Evolutionary conservation across 1,140 invertebrate species (phyloP), one percentile per base, ranked within the genome.

Genomic region (Dendrolimus kikuchii): DNA sequence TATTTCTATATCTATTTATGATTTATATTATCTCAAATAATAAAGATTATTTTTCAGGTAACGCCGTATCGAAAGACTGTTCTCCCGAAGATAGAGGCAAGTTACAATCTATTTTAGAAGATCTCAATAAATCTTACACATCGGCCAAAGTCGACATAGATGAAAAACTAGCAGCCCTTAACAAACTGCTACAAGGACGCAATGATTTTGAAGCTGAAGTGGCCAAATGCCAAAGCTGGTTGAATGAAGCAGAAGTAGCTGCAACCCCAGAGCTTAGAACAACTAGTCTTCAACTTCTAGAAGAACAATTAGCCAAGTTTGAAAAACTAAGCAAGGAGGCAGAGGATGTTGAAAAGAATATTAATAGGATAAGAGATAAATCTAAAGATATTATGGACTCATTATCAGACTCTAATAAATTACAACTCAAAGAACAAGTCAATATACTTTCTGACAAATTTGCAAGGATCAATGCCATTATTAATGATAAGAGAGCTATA

Each of bases 291-390:
- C 93, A 95, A 60, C 89, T 96, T 0, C 80, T 97, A 38, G 93
- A 95, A 78, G 95, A 97, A 84, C 95, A 97, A 71, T 74, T 96
- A 42, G 89, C 90, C 0, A 96, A 96, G 87, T 96, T 95, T 70
- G 91, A 94, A 60, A 93, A 93, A 67, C 83, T 97, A 5, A 90
- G 92, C 51, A 90, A 92, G 57, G 93, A 96, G 83, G 91, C 93
- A 1, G 90, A 92, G 53, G 88, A 90, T 54, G 92, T 94, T 49
- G 90, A 90, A 9, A 90, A 90, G 37, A 89, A 92, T 43, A 92
- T 96, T 46, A 91, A 91, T 47, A 92, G 92, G 68, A 91, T 96
- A 38, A 90, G 90, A 40, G 92, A 94, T 57, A 92, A 95, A 81
- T 93, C 92, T n/a, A 94, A 94, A 79, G 91, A 91, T 38, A 93